Base-by-base conservation (phyloP, 2,113 vertebrate species). In the Catharus bicknelli region DNA sequence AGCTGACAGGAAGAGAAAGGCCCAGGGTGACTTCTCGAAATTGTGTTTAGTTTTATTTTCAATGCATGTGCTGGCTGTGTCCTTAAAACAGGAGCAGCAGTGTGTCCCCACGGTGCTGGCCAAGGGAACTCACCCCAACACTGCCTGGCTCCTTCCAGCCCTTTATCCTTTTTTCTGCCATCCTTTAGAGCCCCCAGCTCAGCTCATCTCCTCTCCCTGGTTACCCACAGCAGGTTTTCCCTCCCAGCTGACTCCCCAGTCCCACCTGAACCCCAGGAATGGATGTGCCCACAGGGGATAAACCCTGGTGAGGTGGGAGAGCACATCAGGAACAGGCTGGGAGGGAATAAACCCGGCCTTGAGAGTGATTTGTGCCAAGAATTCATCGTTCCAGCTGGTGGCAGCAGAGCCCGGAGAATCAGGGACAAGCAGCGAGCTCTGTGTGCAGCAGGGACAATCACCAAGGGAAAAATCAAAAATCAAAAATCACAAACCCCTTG, bases 41-140 rank as follows among this genome's bases (percentile, higher is more conserved):
- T 18, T 2, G 7, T 22, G 48, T 40, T 36, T 27, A 7, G 45
- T 45, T 62, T 57, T 23, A 3, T n/a, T 73, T 88, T 88, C 45
- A 23, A 0, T 15, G 43, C 32, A 0, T 0, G 18, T 8, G 67
- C 14, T 20, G 45, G 8, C 30, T 0, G 61, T 4, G 62, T 29
- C 53, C 76, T n/a, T 45, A 53, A 18, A 14, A 2, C 0, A 6
- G 42, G 25, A 16, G 11, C n/a, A 4, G 3, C 15, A 0, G 0
- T 3, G 27, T 11, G 1, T 8, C 42, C 20, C 4, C 40, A 1
- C 2, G 0, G 27, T 6, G 3, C 53, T 4, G 63, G 63, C 62
- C 57, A 2, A 23, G 68, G 51, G 40, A 36, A 9, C 23, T 45
- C 13, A 0, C 5, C 45, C 0, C 27, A 0, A 1, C 9, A 8